Evolutionary conservation across 2,113 vertebrate species (phyloP).

Genomic region (Tinamus guttatus): DNA sequence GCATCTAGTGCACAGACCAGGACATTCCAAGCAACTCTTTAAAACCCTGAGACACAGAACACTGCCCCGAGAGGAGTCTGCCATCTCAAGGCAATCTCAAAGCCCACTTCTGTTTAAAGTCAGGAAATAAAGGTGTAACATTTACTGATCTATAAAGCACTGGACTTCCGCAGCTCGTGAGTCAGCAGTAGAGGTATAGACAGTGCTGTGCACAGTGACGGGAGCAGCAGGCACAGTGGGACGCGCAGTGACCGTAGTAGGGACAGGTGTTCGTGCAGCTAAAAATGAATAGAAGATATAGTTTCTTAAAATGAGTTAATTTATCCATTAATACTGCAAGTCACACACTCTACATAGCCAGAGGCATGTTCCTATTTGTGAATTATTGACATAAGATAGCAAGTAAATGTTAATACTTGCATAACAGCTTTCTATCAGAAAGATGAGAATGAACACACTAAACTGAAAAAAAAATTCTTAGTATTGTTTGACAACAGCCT

Average conservation of each 20-base stretch:
- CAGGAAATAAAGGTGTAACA: background rate
- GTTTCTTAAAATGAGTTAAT: fast-evolving
- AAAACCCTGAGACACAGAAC: background rate
- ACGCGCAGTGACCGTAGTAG: background rate
- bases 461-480: background rate
- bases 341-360: background rate
- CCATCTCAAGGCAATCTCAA: background rate
- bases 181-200: background rate
- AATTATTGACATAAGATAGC: background rate
- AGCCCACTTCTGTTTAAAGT: background rate
- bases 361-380: fast-evolving
- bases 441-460: background rate
- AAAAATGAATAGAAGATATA: background rate
- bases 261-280: background rate
- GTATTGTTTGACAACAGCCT: background rate
- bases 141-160: constrained; percentile 16
- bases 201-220: background rate
- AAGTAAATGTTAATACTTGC: background rate
- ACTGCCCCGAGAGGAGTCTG: background rate
- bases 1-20: background rate
- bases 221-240: background rate
- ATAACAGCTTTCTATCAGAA: background rate
- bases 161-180: background rate
- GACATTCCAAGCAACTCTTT: background rate
- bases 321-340: background rate